Evolutionary conservation across 2,113 vertebrate genomes (phyloP).

Genomic region (Hassar affinis): DNA sequence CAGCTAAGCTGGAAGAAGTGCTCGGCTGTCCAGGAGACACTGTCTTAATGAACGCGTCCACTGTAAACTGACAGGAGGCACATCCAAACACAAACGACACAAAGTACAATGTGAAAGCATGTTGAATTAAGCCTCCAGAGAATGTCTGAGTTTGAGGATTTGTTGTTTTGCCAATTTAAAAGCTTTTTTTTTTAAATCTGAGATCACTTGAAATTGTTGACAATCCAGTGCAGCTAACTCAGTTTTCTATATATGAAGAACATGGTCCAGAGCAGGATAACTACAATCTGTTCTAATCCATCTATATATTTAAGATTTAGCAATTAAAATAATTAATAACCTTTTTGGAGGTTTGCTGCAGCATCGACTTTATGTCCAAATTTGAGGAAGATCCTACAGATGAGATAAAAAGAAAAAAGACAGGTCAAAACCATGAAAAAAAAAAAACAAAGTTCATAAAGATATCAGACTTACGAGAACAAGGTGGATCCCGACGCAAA

Average conservation of each 20-base stretch:
- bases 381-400: slow-evolving; percentile 29
- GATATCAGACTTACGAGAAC: background rate
- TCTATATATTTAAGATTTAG: background rate
- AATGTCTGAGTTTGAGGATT: background rate
- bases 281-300: background rate
- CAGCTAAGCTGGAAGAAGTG: background rate
- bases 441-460: background rate
- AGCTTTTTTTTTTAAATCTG: no score
- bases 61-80: background rate
- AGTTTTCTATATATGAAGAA: background rate
- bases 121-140: no score
- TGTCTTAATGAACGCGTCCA: background rate
- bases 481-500: slow-evolving; percentile 6
- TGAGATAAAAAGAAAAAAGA: background rate
- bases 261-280: background rate
- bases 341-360: slow-evolving; percentile 34
- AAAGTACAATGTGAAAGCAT: no score
- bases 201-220: background rate
- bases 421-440: background rate
- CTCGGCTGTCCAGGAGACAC: background rate
- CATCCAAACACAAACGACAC: background rate
- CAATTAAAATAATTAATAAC: slow-evolving; percentile 29
- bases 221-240: background rate
- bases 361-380: slow-evolving; percentile 51
- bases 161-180: background rate